Percentiles rank a stretch among this genome's conserved stretches.
Conservation (phyloP, 2,888 invertebrate genomes). For the Andrena dorsata region DNA sequence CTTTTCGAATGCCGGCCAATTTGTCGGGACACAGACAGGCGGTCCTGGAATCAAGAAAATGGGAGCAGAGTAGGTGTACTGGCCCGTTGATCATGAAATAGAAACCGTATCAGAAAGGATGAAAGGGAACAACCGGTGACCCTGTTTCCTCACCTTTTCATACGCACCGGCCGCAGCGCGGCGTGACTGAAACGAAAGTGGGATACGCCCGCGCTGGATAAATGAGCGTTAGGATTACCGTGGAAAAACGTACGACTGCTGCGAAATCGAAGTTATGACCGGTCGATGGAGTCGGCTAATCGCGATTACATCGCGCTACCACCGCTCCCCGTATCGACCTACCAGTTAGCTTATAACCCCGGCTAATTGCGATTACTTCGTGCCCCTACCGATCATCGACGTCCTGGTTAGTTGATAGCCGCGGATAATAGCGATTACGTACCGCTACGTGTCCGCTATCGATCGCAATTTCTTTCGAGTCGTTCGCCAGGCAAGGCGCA, state of each 20-base stretch:
- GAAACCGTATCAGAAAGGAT: conserved; percentile 28
- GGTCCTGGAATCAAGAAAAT: not conserved
- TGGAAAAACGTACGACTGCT: conserved; percentile 17
- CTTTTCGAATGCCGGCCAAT: not conserved
- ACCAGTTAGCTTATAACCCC: conserved; percentile 3
- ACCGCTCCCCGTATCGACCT: conserved; percentile 12
- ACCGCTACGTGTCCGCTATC: conserved; percentile 18
- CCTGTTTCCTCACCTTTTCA: conserved; percentile 45
- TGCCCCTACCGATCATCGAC: conserved; percentile 46
- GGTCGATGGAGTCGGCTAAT: conserved; percentile 34
- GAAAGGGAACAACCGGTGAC: conserved; percentile 53
- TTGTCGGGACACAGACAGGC: not conserved
- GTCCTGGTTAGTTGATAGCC: conserved; percentile 38
- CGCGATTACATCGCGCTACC: conserved; percentile 41
- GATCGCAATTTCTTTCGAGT: conserved; percentile 36
- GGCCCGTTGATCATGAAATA: conserved; percentile 39
- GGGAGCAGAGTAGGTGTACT: not conserved
- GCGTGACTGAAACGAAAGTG: conserved; percentile 36
- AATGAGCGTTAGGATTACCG: conserved; percentile 20
- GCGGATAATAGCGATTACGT: conserved; percentile 50
- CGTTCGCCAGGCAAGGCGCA: not conserved
- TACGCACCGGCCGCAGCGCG: conserved; percentile 23
- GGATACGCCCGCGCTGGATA: conserved; percentile 21
- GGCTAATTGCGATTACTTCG: conserved; percentile 54
- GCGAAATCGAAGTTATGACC: conserved; percentile 29